Evolutionary conservation across 2,797 vertebrate genomes (phyloP).

Genomic region (Siniperca undulata): DNA sequence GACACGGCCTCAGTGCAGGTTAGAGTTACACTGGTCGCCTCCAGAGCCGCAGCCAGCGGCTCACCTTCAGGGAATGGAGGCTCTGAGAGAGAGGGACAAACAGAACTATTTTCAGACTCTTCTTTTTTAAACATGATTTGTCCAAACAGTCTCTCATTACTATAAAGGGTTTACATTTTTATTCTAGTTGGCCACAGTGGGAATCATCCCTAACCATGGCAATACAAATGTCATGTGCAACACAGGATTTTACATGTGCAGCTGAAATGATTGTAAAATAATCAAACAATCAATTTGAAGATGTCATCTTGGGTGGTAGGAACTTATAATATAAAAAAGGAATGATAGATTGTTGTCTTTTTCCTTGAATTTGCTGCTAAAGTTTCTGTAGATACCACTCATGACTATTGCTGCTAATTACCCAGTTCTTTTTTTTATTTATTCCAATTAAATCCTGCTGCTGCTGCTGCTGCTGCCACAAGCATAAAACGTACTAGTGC

Average conservation of each 20-base stretch:
- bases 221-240: no score
- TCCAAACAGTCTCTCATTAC: background rate
- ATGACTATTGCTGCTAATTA: no score
- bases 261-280: background rate
- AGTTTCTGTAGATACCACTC: no score
- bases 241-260: background rate
- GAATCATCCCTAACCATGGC: background rate
- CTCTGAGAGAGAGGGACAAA: conserved; percentile 75
- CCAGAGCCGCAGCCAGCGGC: conserved; percentile 86
- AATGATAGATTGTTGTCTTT: no score
- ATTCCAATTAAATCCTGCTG: background rate
- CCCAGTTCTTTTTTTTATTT: no score
- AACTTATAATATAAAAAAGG: no score
- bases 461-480: background rate
- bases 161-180: background rate
- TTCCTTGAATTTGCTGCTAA: no score
- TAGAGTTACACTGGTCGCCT: conserved; percentile 84
- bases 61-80: conserved; percentile 84
- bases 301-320: no score
- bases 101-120: background rate
- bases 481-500: background rate
- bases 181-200: background rate
- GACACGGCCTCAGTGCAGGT: conserved; percentile 83
- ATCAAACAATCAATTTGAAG: no score
- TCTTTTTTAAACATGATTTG: background rate